A percentile compares a stretch with the other conserved stretches of the same genome.
These are phyloP conservation scores for Acestrorhynchus altus DNA, from an alignment of 2,797 vertebrate genomes.

Conservation along the genomic window DNA sequence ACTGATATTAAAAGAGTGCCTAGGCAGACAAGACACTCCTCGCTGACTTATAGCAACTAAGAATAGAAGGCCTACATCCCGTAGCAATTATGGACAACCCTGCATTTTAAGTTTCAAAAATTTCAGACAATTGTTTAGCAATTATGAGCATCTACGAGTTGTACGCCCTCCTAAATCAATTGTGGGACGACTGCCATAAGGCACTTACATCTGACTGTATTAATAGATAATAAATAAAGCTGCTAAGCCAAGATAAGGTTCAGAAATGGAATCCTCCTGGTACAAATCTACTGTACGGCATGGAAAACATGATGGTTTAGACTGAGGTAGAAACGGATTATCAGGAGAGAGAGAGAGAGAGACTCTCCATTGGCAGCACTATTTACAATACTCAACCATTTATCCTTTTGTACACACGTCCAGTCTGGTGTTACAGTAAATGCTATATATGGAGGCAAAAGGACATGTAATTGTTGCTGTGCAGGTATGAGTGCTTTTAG, in stretches of 20 bases:
- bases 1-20: neutral
- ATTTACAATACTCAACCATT: neutral
- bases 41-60: neutral
- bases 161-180: conserved; percentile 27
- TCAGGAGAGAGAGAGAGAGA: neutral
- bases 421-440: neutral
- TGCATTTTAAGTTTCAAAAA: neutral
- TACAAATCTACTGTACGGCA: conserved; percentile 12
- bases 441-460: neutral
- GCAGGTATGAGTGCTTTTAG: too few species aligned
- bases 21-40: neutral
- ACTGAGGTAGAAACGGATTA: conserved; percentile 1
- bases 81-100: neutral
- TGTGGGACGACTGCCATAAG: conserved; percentile 27
- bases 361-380: neutral
- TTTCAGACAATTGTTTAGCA: conserved; percentile 7
- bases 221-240: conserved; percentile 45
- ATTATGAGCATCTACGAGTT: neutral
- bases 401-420: neutral
- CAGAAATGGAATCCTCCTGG: conserved; percentile 28
- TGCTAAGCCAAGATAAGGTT: conserved; percentile 24
- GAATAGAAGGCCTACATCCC: neutral
- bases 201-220: conserved; percentile 36
- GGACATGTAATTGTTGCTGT: too few species aligned
- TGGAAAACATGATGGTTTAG: conserved; percentile 21